Percentiles rank a stretch among this genome's conserved stretches.
Evolutionary conservation across 2,113 vertebrate genomes (phyloP).

Genomic region (Nothoprocta perdicaria): DNA sequence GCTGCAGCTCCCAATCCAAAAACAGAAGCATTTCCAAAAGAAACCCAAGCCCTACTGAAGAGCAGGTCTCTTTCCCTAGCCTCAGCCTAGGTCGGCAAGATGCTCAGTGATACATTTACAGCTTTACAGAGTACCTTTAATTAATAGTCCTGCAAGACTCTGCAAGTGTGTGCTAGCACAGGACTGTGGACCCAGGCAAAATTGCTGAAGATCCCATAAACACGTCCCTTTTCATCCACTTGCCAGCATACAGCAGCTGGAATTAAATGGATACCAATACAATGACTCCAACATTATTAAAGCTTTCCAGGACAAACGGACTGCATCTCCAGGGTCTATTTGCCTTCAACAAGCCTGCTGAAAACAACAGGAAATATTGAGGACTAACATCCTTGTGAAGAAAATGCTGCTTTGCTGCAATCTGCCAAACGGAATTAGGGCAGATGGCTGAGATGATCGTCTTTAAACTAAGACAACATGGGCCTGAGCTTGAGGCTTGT

Average conservation of each 20-base stretch:
- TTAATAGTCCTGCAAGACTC: not conserved
- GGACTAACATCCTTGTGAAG: not conserved
- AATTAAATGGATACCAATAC: not conserved
- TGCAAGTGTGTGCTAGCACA: not conserved
- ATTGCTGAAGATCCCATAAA: not conserved
- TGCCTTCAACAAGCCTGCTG: conserved; percentile 10
- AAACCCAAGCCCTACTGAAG: not conserved
- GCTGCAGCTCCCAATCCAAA: not conserved
- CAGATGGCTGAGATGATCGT: not conserved
- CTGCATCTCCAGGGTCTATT: not conserved
- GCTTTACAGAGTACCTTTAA: not conserved
- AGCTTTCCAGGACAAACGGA: not conserved
- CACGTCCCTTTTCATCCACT: not conserved
- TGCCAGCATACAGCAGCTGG: conserved; percentile 38
- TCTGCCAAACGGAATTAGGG: rapidly evolving
- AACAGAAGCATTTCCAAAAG: not conserved
- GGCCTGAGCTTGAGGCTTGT: not conserved
- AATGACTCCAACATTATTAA: not conserved
- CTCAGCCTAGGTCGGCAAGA: not conserved
- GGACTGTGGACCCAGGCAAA: not conserved
- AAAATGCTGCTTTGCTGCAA: not conserved
- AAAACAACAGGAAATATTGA: not conserved
- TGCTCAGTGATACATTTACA: not conserved
- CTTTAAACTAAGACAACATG: not conserved
- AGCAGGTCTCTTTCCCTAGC: not conserved